Evolutionary conservation across 1,140 invertebrate genomes (phyloP), one percentile per base, ranked within the genome.

Genomic region (Scylla paramamosain): DNA sequence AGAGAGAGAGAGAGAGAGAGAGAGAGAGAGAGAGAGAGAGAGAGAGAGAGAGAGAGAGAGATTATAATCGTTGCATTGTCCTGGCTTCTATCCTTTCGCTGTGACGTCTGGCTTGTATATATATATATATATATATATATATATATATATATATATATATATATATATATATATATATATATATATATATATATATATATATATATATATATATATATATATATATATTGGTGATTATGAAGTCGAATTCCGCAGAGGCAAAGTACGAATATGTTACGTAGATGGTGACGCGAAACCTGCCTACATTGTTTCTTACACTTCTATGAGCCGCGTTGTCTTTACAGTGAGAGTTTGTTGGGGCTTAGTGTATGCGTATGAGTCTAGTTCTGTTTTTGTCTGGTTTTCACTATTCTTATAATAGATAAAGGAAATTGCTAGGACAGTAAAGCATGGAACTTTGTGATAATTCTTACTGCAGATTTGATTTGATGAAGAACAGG

Each of bases 121-220:
- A 28, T 25, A 82, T 25, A 77, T 77, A 77, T 77, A 77, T 77
- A 77, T 77, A 77, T 77, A 77, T 77, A 77, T 77, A 77, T 77
- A 77, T 77, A 77, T 77, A 77, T 77, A 77, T 77, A 77, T 77
- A 77, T 77, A 77, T 77, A 77, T 77, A 77, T 77, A 77, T 77
- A 77, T 77, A 77, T 77, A 77, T 77, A 77, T 77, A 77, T 77
- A 77, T 77, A 77, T 77, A 77, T 77, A 77, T 77, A 77, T 77
- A 77, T 77, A 25, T 77, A 25, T 77, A 25, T 77, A 25, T 77
- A 25, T 77, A 25, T 77, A 25, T 77, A 25, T 77, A 10, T 77
- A 10, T 77, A 10, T 77, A 25, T 77, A 12, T 25, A 10, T 77
- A 10, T 77, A 77, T 77, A 77, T 77, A 12, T 77, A 77, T 77